Conservation (phyloP, 2,797 vertebrate species). For the Danio kyathit region DNA sequence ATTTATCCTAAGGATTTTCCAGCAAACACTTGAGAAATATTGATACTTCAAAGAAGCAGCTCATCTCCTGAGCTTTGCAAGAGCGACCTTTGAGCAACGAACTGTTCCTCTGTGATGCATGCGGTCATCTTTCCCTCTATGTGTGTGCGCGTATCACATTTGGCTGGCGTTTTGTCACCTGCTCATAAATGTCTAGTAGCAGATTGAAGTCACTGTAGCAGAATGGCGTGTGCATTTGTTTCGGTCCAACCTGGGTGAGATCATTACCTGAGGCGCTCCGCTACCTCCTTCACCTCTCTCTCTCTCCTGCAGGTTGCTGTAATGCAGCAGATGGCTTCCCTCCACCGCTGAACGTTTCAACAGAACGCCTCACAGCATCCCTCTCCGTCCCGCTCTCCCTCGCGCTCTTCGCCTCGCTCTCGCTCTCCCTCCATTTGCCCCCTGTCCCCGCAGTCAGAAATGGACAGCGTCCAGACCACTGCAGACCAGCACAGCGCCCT, state of each 20-base stretch:
- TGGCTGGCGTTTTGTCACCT: slow-evolving; percentile 41
- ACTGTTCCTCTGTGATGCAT: slow-evolving; percentile 12
- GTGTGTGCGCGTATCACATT: slow-evolving; percentile 12
- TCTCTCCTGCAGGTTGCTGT: slow-evolving; percentile 54
- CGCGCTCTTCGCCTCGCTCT: slow-evolving; percentile 2
- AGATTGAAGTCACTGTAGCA: slow-evolving; percentile 54
- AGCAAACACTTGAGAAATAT: background rate
- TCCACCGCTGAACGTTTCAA: slow-evolving; percentile 58
- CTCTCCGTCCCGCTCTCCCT: slow-evolving; percentile 36
- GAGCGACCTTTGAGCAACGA: background rate
- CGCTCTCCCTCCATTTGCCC: slow-evolving; percentile 45
- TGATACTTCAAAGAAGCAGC: background rate
- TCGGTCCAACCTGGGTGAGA: slow-evolving; percentile 47
- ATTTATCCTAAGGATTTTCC: background rate
- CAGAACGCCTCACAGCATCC: slow-evolving; percentile 64
- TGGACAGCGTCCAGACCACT: slow-evolving; percentile 44
- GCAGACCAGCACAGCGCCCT: slow-evolving; percentile 9
- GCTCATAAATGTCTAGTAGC: slow-evolving; percentile 45
- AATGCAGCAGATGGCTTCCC: slow-evolving; percentile 60
- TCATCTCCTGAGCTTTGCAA: background rate
- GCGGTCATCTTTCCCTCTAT: slow-evolving; percentile 13
- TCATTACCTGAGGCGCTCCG: slow-evolving; percentile 51
- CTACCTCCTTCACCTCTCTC: slow-evolving; percentile 41
- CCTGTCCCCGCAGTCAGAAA: slow-evolving; percentile 44
- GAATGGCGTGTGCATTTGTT: slow-evolving; percentile 39